Percentiles rank a stretch among this genome's conserved stretches.
These are phyloP conservation scores for Nestor notabilis DNA, from an alignment of 2,113 vertebrate species.

Conservation along the genomic window DNA sequence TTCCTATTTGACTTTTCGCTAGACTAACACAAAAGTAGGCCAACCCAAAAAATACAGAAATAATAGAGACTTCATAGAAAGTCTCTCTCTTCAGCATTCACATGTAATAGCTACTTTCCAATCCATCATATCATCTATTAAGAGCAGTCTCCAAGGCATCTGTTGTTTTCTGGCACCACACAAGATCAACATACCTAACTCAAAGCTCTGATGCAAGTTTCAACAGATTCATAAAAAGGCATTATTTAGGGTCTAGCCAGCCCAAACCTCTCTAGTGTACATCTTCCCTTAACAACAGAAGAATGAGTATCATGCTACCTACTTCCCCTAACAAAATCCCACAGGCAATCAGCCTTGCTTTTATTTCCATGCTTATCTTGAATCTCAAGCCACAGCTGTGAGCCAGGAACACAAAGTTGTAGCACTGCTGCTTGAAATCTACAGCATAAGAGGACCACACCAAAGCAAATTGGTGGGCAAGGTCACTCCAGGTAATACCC, in stretches of 20 bases:
- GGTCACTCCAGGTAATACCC: neutral
- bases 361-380: neutral
- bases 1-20: neutral
- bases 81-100: neutral
- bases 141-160: neutral
- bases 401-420: neutral
- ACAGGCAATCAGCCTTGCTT: neutral
- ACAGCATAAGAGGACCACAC: fast-evolving
- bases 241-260: neutral
- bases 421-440: neutral
- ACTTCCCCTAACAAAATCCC: fast-evolving
- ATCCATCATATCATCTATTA: neutral
- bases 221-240: neutral
- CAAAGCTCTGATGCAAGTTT: neutral
- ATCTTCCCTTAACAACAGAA: neutral
- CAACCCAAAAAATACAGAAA: neutral
- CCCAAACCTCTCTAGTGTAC: fast-evolving
- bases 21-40: neutral
- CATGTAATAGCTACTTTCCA: neutral
- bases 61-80: neutral
- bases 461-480: neutral
- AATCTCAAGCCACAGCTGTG: neutral
- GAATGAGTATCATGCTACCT: fast-evolving
- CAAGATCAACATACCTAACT: neutral
- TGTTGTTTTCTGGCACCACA: neutral